Conservation (phyloP, 1,140 invertebrate species). For the Galleria mellonella region DNA sequence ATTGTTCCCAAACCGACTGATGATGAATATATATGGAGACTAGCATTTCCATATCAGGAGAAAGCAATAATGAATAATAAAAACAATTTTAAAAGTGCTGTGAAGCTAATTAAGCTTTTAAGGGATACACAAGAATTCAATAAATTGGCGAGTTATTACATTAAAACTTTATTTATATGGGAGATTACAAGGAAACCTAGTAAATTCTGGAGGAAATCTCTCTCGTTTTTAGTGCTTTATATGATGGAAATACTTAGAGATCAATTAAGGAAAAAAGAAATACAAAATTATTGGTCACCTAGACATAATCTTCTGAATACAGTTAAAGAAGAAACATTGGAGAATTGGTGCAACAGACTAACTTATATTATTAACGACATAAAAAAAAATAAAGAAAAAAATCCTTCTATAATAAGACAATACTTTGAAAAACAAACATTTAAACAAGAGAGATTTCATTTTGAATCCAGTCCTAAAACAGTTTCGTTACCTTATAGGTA, state of each 20-base stretch:
- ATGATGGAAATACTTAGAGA: conserved; percentile 34
- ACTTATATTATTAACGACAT: conserved; percentile 25
- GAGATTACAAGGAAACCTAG: conserved; percentile 18
- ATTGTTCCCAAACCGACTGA: conserved; percentile 36
- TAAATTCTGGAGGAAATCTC: conserved; percentile 27
- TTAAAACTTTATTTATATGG: conserved; percentile 43
- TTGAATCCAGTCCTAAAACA: too few relatives aligned
- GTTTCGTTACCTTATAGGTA: too few relatives aligned
- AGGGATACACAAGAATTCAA: conserved; percentile 35
- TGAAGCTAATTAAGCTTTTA: conserved; percentile 33
- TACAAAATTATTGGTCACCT: conserved; percentile 38
- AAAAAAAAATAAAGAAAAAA: conserved; percentile 14
- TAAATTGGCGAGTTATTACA: conserved; percentile 36
- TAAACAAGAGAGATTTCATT: not conserved
- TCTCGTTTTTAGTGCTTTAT: conserved; percentile 24
- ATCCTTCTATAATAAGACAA: conserved; percentile 20
- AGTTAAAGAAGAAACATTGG: conserved; percentile 27
- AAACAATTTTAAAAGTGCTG: conserved; percentile 32
- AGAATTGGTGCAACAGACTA: conserved; percentile 31
- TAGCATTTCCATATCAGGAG: conserved; percentile 42
- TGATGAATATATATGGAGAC: conserved; percentile 34
- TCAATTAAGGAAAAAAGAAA: conserved; percentile 17
- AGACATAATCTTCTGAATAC: conserved; percentile 32
- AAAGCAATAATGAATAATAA: conserved; percentile 20
- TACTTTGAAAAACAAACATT: conserved; percentile 20